Conservation (phyloP, 1,140 invertebrate species). For the Hyphantria cunea region DNA sequence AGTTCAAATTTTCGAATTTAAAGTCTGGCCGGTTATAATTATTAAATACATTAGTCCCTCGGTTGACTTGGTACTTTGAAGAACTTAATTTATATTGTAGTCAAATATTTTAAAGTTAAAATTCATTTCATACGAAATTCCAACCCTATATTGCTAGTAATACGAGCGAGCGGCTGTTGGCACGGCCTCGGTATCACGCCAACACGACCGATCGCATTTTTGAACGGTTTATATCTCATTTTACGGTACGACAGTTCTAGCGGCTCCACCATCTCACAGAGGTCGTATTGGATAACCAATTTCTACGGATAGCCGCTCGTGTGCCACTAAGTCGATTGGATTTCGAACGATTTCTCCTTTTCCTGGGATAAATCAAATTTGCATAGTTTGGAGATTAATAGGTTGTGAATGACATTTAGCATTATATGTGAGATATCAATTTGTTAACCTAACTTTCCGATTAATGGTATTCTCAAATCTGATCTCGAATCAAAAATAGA, state of each 20-base stretch:
- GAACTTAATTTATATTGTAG: no score
- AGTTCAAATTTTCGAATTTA: no score
- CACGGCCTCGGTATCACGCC: conserved; percentile 27
- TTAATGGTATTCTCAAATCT: no score
- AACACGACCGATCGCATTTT: conserved; percentile 63
- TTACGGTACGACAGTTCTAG: conserved; percentile 65
- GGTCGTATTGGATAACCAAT: conserved; percentile 63
- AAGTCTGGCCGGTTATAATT: no score
- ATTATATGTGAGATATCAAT: no score
- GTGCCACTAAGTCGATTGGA: conserved; percentile 58
- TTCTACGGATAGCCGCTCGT: conserved; percentile 47
- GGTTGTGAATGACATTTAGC: neutral
- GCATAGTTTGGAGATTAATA: conserved; percentile 37
- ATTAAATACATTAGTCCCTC: no score
- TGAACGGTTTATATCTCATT: conserved; percentile 76
- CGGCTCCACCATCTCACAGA: conserved; percentile 41
- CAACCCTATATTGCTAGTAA: conserved; percentile 4
- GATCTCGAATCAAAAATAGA: no score
- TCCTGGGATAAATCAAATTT: conserved; percentile 33
- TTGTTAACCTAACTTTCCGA: no score
- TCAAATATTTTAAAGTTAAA: no score
- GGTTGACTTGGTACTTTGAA: no score
- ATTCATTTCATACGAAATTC: neutral
- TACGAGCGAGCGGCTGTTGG: conserved; percentile 10
- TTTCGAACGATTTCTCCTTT: conserved; percentile 44